These are phyloP conservation scores for Pseudomugil tenellus DNA, from an alignment of 2,797 vertebrate genomes.

Conservation along the genomic window DNA sequence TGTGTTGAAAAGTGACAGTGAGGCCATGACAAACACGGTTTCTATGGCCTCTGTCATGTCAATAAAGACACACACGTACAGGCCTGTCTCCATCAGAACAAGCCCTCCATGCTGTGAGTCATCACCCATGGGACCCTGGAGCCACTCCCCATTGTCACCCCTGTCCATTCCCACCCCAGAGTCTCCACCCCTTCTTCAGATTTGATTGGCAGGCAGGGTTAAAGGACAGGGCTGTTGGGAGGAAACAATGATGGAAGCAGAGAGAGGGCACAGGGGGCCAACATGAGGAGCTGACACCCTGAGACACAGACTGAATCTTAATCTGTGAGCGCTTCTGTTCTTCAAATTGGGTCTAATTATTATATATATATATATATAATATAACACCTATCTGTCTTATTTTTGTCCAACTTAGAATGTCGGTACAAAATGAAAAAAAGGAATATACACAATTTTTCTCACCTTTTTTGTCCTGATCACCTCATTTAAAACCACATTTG, in stretches of 20 bases:
- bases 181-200: slow-evolving; percentile 23
- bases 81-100: slow-evolving; percentile 28
- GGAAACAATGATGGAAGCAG: slow-evolving; percentile 50
- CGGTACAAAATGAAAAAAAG: neutral
- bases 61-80: slow-evolving; percentile 30
- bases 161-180: slow-evolving; percentile 19
- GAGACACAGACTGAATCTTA: slow-evolving; percentile 23
- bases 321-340: slow-evolving; percentile 1
- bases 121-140: slow-evolving; percentile 34
- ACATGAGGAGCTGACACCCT: slow-evolving; percentile 18
- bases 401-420: neutral
- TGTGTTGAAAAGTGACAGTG: slow-evolving; percentile 13
- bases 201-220: slow-evolving; percentile 66
- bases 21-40: slow-evolving; percentile 28
- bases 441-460: neutral
- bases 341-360: neutral
- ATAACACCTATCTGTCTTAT: neutral
- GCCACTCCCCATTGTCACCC: slow-evolving; percentile 15
- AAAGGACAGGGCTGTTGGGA: slow-evolving; percentile 47
- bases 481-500: neutral
- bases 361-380: neutral
- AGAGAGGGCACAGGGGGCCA: slow-evolving; percentile 29
- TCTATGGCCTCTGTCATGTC: slow-evolving; percentile 36
- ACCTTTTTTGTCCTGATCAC: neutral
- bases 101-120: slow-evolving; percentile 15